Conservation (phyloP, 2,113 vertebrate species). For the Corythaixoides concolor region DNA sequence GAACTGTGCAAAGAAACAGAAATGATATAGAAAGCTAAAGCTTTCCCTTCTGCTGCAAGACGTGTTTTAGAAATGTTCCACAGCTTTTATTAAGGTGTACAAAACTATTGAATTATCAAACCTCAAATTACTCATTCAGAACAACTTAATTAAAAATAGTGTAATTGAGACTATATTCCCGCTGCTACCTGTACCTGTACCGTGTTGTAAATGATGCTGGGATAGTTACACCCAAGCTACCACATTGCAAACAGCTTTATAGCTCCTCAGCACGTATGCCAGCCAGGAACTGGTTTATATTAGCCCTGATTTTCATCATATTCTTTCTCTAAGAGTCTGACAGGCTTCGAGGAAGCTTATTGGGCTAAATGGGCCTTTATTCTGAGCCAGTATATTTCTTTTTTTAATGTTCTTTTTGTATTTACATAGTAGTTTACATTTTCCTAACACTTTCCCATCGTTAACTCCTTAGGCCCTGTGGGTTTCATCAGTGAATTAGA, state of each 20-base stretch:
- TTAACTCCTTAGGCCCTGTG: background rate
- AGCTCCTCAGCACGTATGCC: background rate
- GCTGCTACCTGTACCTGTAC: background rate
- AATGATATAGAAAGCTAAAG: background rate
- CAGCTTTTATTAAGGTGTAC: background rate
- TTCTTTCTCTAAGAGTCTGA: background rate
- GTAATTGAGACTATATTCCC: conserved; percentile 18
- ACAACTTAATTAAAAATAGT: conserved; percentile 56
- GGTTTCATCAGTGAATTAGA: background rate
- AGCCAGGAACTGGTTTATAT: background rate
- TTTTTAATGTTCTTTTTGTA: background rate
- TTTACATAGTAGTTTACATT: background rate
- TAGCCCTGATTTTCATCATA: background rate
- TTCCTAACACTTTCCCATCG: background rate
- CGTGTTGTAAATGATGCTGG: background rate
- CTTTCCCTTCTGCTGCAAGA: background rate
- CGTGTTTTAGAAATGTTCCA: background rate
- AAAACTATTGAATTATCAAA: background rate
- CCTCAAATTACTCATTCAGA: conserved; percentile 24
- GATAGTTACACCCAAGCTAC: background rate
- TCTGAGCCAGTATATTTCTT: background rate
- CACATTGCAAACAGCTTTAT: background rate
- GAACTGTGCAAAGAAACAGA: background rate
- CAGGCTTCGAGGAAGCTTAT: background rate
- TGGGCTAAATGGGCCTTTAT: background rate